A percentile compares a stretch with the other conserved stretches of the same genome.
phyloP scores from a whole-genome alignment of 2,113 vertebrate genomes.

The Blennius ocellaris region DNA sequence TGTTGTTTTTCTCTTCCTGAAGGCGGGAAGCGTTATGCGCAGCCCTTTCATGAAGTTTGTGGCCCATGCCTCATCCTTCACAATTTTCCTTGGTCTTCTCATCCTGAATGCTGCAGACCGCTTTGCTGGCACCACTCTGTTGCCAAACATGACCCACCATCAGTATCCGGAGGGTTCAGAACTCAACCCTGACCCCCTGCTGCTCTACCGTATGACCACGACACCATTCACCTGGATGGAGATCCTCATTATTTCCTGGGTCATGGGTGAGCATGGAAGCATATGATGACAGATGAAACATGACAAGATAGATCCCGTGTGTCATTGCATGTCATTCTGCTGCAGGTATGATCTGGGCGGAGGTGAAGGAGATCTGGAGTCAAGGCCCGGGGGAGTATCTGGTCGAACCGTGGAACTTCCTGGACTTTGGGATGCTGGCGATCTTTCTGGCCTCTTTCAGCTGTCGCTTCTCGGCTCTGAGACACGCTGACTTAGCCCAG shows the following conservation, averaged over 20 bases:
- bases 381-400: slow-evolving; percentile 97
- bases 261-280: slow-evolving; percentile 86
- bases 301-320: background rate
- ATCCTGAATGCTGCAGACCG: slow-evolving; percentile 97
- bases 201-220: slow-evolving; percentile 95
- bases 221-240: slow-evolving; percentile 99
- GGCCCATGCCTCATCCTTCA: slow-evolving; percentile 97
- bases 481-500: slow-evolving; percentile 92
- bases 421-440: slow-evolving; percentile 98
- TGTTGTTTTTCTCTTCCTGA: slow-evolving; percentile 47
- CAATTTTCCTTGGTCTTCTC: slow-evolving; percentile 95
- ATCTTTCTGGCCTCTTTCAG: slow-evolving; percentile 98
- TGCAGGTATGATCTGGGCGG: slow-evolving; percentile 98
- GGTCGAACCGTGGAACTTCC: slow-evolving; percentile 96
- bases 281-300: background rate
- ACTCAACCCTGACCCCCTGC: slow-evolving; percentile 41
- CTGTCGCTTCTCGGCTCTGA: slow-evolving; percentile 93
- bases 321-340: background rate
- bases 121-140: slow-evolving; percentile 91
- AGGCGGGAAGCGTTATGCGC: slow-evolving; percentile 95
- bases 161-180: slow-evolving; percentile 66
- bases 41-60: slow-evolving; percentile 99
- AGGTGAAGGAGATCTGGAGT: slow-evolving; percentile 99
- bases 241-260: slow-evolving; percentile 97
- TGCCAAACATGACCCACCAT: slow-evolving; percentile 92